A percentile compares a stretch with the other conserved stretches of the same genome.
phyloP scores from a whole-genome alignment of 1,140 invertebrate genomes.

The Euschistus heros region DNA sequence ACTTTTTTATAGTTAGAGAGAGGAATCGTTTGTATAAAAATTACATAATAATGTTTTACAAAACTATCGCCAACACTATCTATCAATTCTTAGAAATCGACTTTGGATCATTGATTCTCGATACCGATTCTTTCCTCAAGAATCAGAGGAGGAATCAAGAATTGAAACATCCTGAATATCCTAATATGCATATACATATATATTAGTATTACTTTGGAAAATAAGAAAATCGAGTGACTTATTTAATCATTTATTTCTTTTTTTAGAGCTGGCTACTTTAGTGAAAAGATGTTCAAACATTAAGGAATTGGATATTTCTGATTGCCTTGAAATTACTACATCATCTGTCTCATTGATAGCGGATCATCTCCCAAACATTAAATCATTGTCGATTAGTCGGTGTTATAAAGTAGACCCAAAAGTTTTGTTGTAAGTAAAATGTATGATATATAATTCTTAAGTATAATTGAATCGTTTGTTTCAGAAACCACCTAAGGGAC shows the following conservation, averaged over 20 bases:
- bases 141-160: no score
- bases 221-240: background rate
- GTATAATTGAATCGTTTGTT: no score
- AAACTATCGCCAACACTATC: no score
- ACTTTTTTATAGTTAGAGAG: no score
- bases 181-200: background rate
- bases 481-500: no score
- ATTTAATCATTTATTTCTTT: conserved; percentile 12
- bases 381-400: conserved; percentile 70
- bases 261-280: conserved; percentile 54
- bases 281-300: conserved; percentile 54
- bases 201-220: background rate
- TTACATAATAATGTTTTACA: no score
- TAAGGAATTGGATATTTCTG: conserved; percentile 76
- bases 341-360: conserved; percentile 46
- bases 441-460: no score
- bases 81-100: no score
- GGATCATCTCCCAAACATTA: conserved; percentile 50
- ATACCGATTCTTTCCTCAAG: no score
- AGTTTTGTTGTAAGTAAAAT: conserved; percentile 33
- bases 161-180: background rate
- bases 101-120: no score
- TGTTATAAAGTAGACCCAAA: conserved; percentile 66
- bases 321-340: conserved; percentile 60
- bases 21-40: no score